Evolutionary conservation across 2,888 invertebrate genomes (phyloP), one percentile per base, ranked within the genome.

Genomic region (Acanthosepion esculentum): DNA sequence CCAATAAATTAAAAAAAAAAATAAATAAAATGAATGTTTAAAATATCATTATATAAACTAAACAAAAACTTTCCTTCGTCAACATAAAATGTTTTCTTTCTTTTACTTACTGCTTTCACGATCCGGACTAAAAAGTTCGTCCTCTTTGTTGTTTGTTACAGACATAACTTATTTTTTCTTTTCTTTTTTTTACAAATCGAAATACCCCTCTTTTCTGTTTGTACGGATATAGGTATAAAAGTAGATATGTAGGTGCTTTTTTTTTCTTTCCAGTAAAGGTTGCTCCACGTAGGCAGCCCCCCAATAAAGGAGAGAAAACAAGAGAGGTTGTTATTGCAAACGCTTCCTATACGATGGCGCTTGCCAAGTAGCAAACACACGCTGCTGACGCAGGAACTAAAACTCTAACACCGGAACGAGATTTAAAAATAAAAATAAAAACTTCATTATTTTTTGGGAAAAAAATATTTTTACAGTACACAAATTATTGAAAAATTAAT

Each of bases 61-160:
- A 50, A 50, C 6, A 50, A 12, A 50, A 50, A 50, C 5, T 20
- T 59, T 59, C 59, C 20, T 59, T 20, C 59, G 23, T 23, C 23
- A 20, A 59, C 3, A 20, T 20, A 33, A 92, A 12, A 92, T 3
- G 29, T 92, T 4, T 48, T 48, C 10, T 3, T 23, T 7, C 23
- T 48, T 91, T 48, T 92, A 92, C 92, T 92, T 48, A 92, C 92
- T 33, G 26, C 29, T 92, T 29, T 41, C 26, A 92, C 92, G 41
- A 41, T 92, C 92, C 48, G 92, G 92, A 48, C 92, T 92, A 92
- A 92, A 92, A 26, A 92, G 41, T 92, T 92, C 92, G 48, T 92
- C 92, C 18, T 92, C 92, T 92, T 92, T 91, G 48, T 33, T 41
- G 41, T 41, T 48, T 48, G 48, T 10, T 92, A 92, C 15, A 10